These are phyloP conservation scores for Marmota flaviventris DNA, from an alignment of 2,113 vertebrate species.

Conservation along the genomic window DNA sequence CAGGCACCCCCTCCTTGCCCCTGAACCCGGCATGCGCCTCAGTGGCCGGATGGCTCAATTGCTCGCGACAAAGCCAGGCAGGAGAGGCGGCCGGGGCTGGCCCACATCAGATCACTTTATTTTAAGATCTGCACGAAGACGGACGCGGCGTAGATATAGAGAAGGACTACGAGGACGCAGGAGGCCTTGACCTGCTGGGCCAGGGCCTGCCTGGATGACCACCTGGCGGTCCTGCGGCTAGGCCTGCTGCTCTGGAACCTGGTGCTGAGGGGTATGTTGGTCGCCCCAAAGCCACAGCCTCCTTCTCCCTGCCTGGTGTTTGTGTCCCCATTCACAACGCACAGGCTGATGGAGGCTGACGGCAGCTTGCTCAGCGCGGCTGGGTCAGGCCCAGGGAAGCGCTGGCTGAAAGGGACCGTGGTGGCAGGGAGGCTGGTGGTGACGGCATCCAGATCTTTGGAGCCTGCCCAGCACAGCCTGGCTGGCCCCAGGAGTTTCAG, in stretches of 20 bases:
- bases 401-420: not conserved
- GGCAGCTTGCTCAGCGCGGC: not conserved
- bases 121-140: constrained; percentile 56
- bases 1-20: too few species aligned
- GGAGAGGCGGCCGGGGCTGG: not conserved
- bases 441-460: constrained; percentile 15
- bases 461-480: not conserved
- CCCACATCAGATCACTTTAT: constrained; percentile 48
- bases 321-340: not conserved
- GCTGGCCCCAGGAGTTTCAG: not conserved
- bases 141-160: not conserved
- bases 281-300: not conserved
- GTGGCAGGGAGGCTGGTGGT: constrained; percentile 22
- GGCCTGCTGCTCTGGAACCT: constrained; percentile 52
- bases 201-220: not conserved
- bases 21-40: too few species aligned
- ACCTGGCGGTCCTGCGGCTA: not conserved
- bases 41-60: too few species aligned
- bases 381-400: constrained; percentile 32
- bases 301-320: not conserved
- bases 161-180: constrained; percentile 31
- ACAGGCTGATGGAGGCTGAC: not conserved
- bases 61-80: not conserved
- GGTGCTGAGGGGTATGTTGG: not conserved
- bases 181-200: not conserved